Evolutionary conservation across 2,888 invertebrate genomes (phyloP), one percentile per base, ranked within the genome.

Genomic region (Caenorhabditis wallacei): DNA sequence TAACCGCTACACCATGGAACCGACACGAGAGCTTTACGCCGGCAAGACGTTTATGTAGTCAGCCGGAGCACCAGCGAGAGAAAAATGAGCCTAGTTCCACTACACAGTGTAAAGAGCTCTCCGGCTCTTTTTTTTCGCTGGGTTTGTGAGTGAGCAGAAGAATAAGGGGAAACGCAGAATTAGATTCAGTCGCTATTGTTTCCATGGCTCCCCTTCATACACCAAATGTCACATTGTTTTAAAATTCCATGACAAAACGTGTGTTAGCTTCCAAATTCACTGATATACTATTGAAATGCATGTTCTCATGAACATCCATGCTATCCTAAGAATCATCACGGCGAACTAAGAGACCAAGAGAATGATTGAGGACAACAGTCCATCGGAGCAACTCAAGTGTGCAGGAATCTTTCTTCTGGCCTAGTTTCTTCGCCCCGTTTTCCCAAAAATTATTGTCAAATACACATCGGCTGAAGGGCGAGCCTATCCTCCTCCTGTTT

Each of bases 1-100:
- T 87, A 87, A 87, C 85, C 87, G 82, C 85, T 87, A 87, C 87
- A 87, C 87, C 87, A 87, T 84, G 84, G 84, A 84, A 84, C 84
- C 84, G 59, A 46, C 30, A 61, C 53, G 22, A 13, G 13, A 22
- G 18, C 16, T 37, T 20, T 51, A 57, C 51, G 11, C 46, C 54
- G 18, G 4, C 35, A 3, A 3, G 8, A 56, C 43, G 22, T 64
- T 30, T 22, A 74, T 22, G 22, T 66, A 43, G 35, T n/a, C 46
- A 30, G 64, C 13, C 48, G 24, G 51, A 20, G 43, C 30, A 20
- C 11, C 16, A 24, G 10, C 46, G 4, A 2, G 13, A 61, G 18
- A 61, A 59, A 40, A 43, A 43, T 13, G 30, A 8, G n/a, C n/a
- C n/a, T n/a, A n/a, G n/a, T n/a, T n/a, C n/a, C n/a, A n/a, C n/a